These are phyloP conservation scores for Geotrupes spiniger DNA, from an alignment of 2,888 invertebrate species.

Conservation along the genomic window DNA sequence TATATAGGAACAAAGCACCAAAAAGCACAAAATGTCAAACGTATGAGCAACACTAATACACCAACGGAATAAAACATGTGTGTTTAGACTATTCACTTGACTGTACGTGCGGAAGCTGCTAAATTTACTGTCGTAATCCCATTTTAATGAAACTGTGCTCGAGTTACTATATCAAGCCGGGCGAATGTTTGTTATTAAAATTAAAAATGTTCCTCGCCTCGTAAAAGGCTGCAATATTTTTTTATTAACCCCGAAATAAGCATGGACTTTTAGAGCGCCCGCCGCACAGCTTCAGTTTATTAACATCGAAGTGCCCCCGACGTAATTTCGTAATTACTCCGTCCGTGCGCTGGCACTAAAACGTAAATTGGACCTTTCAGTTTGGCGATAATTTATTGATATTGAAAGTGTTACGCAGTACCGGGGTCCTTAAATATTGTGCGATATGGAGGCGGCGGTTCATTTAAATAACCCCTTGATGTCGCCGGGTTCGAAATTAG, in stretches of 20 bases:
- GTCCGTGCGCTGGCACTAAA: no score
- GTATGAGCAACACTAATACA: no score
- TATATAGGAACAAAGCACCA: no score
- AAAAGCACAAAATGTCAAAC: no score
- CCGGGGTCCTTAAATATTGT: slow-evolving; percentile 1
- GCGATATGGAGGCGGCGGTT: slow-evolving; percentile 1
- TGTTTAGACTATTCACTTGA: no score
- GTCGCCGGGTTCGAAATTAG: slow-evolving; percentile 2
- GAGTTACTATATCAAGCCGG: background rate
- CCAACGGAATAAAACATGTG: no score
- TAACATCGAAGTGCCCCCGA: no score
- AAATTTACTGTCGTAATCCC: slow-evolving; percentile 2
- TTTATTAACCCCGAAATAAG: background rate
- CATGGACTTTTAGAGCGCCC: background rate
- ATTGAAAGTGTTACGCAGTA: background rate
- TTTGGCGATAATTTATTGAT: slow-evolving; percentile 3
- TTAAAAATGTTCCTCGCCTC: background rate
- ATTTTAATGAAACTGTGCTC: slow-evolving; percentile 1
- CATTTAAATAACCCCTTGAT: slow-evolving; percentile 4
- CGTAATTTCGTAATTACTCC: no score
- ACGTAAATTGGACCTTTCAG: no score
- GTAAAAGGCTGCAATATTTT: background rate
- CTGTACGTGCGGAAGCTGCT: background rate
- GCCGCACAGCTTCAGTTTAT: background rate
- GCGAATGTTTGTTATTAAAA: slow-evolving; percentile 6